Percentiles rank a stretch among this genome's conserved stretches.
These are phyloP conservation scores for Puma concolor DNA, from an alignment of 2,113 vertebrate species.

Conservation along the genomic window DNA sequence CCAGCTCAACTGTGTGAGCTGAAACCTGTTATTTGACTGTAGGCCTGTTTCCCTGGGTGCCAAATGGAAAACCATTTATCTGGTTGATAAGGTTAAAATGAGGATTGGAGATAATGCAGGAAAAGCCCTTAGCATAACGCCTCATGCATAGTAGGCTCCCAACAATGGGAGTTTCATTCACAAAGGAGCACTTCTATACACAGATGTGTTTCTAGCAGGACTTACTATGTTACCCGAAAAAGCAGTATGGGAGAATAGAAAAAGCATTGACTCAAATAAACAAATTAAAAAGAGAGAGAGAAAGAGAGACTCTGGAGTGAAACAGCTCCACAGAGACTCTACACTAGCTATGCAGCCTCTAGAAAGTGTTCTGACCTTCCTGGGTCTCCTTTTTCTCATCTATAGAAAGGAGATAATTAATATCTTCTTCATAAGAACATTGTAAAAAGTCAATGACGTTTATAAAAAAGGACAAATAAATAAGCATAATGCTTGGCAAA, in stretches of 20 bases:
- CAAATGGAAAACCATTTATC: not conserved
- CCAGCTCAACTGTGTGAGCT: not conserved
- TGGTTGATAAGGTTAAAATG: not conserved
- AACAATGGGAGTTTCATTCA: not conserved
- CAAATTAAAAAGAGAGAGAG: not conserved
- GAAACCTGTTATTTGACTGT: not conserved
- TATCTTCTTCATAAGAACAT: not conserved
- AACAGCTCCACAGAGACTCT: not conserved
- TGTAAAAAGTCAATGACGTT: not conserved
- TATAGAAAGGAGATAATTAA: not conserved
- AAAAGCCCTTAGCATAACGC: not conserved
- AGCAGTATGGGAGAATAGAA: not conserved
- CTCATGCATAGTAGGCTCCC: not conserved
- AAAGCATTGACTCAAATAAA: not conserved
- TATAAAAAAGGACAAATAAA: not conserved
- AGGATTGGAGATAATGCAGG: not conserved
- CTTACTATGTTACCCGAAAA: not conserved
- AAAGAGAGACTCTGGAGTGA: not conserved
- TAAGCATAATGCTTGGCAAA: not conserved
- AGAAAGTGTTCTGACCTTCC: not conserved
- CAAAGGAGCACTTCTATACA: not conserved
- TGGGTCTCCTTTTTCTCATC: not conserved
- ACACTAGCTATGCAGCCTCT: not conserved
- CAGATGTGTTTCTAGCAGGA: not conserved
- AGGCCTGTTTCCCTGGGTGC: not conserved